Evolutionary conservation across 2,797 vertebrate species (phyloP), one percentile per base, ranked within the genome.

Genomic region (Lepidocolaptes lacrymiger): DNA sequence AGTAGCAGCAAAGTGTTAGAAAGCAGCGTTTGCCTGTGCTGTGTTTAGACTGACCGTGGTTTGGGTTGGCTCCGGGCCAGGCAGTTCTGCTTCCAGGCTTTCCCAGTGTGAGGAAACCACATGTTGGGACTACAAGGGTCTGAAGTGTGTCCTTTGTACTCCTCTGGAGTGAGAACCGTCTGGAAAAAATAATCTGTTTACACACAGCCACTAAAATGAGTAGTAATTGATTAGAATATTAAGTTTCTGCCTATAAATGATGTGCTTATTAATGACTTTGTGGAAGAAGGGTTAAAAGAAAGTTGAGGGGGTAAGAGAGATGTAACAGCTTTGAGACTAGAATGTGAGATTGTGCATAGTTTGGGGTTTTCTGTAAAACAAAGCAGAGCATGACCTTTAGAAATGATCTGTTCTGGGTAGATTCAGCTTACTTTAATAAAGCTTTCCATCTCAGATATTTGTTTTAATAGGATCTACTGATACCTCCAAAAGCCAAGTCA

Each of bases 101-200:
- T 73, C 95, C 94, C 48, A 22, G 84, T 71, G 84, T 5, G 77
- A 96, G 93, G 95, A 98, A 98, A 95, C 94, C 92, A 95, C 94
- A 69, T 94, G 78, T 95, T 9, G 86, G 94, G 95, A 91, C 58
- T 95, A 63, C 51, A 54, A 79, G 92, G 66, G 55, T 54, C 91
- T 97, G 93, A 97, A 97, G 95, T 92, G 48, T 96, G 55, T 95
- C 89, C 95, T 96, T 97, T 98, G 95, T 97, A 85, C 77, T 94
- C 66, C 85, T 95, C 63, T 49, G 88, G 78, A 93, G 74, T 89
- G 63, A 24, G 69, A 91, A 64, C 44, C 1, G 0, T 80, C 80
- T 86, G 94, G 61, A 76, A 82, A 86, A 68, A 80, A 66, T 68
- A 84, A 94, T 73, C 32, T 76, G 26, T 22, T 67, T 56, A 14